Base-by-base conservation (phyloP, 2,113 vertebrate genomes). In the Vulpes ferrilata region DNA sequence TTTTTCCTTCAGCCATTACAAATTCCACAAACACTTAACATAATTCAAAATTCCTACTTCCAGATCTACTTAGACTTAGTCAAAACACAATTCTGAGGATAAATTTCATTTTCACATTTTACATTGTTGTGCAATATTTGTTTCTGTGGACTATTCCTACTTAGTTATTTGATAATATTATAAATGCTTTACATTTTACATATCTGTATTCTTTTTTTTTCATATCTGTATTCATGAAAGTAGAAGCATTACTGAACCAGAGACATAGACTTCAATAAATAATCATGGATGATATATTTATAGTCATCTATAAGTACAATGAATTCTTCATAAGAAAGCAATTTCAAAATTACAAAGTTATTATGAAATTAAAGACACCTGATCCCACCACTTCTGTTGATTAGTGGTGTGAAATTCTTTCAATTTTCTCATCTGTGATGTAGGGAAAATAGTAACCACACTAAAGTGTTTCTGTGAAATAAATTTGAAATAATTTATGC, bases 241-340 rank as follows among this genome's bases (percentile, higher is more conserved):
- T 64, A 43, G 43, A 88, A 82, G 25, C 25, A 81, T 89, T 82
- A 89, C 10, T 82, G 78, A 82, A 74, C 53, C 23, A 76, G 92
- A 87, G 88, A 59, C 27, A 57, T 30, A 35, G 59, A 4, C 35
- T 82, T 92, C 65, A 86, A 53, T 55, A 73, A 62, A 55, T 62
- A 80, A 11, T 53, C 19, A 48, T 92, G 32, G 55, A 38, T 79
- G 20, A 62, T 51, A 60, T 35, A 51, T 64, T 71, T 89, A 62
- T 83, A 57, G 60, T 93, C 32, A 69, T 32, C 32, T 85, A 27
- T 85, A 85, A 25, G 55, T 9, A 79, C 89, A 78, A 64, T 71
- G 71, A 93, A 85, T 30, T 92, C 48, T 85, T 96, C 11, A 23
- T 74, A 92, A 88, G 57, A 89, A 93, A 85, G 64, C 59, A 55